Base-by-base conservation (phyloP, 2,797 vertebrate species). In the Siniperca obscura region DNA sequence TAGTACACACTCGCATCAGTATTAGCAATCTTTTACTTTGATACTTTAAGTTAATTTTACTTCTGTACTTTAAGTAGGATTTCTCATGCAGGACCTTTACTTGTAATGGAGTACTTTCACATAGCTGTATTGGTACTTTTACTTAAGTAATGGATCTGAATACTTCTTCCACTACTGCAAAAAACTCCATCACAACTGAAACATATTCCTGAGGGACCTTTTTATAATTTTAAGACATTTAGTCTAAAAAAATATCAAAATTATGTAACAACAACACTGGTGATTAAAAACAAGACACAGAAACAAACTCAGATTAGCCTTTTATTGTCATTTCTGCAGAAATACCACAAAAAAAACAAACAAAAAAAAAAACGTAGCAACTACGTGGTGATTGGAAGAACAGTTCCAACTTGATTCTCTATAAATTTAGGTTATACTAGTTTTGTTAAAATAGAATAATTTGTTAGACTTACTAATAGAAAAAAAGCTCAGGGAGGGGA, bases 391-490 rank as follows among this genome's bases (percentile, higher is more conserved):
- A 78, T 44, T 44, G 74, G 74, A 78, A 65, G 61, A 89, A 83
- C 69, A 46, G 10, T 55, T 79, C 70, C 67, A 80, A 69, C 74
- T 64, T 36, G 30, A 65, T 64, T 76, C 61, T 82, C 83, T 89
- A 76, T 81, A 85, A 85, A 81, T 68, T 86, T 57, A 77, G 74
- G 48, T 87, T 87, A 86, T 55, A 86, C 71, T 84, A 86, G 60
- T 69, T 93, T 84, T n/a, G 76, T 87, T 87, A 90, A 55, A 80
- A 87, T 80, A 92, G 50, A 91, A 82, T 74, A 14, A 82, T 89
- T 85, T 83, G 76, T 92, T 90, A 93, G 71, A 89, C 17, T 74
- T 64, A 81, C 65, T 87, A 81, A 80, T 21, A 86, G 46, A 59
- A 59, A 38, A 90, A 72, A 78, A 91, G 83, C 87, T 88, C 42